These are phyloP conservation scores for Zelostemma sp. DNA, from an alignment of 1,140 invertebrate species.

Conservation along the genomic window DNA sequence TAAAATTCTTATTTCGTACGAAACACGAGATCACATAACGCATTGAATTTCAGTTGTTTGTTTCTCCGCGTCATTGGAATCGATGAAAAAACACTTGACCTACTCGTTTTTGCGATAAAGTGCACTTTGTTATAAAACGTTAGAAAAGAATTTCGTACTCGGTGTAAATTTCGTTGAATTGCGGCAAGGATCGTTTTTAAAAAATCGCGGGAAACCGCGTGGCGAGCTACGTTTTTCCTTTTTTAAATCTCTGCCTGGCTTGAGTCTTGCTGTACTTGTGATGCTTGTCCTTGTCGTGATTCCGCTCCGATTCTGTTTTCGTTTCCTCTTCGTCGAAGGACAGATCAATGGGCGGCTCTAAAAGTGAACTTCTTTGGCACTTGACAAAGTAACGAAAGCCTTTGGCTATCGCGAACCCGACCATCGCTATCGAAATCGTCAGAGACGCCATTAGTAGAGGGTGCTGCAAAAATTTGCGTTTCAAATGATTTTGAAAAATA, in stretches of 20 bases:
- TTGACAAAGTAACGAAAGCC: conserved; percentile 72
- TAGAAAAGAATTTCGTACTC: too few species aligned
- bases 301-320: conserved; percentile 51
- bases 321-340: conserved; percentile 54
- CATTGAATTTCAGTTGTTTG: too few species aligned
- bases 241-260: conserved; percentile 77
- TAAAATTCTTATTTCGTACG: too few species aligned
- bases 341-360: conserved; percentile 72
- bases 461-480: conserved; percentile 65
- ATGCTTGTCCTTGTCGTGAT: conserved; percentile 58
- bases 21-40: too few species aligned
- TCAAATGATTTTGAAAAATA: background rate
- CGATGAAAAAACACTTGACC: too few species aligned
- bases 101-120: too few species aligned
- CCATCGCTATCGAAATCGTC: conserved; percentile 72
- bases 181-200: background rate
- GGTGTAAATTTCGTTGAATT: background rate
- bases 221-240: conserved; percentile 72
- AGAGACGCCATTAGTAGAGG: conserved; percentile 74
- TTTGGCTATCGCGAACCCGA: conserved; percentile 73
- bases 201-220: background rate
- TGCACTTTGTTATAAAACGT: too few species aligned
- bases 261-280: conserved; percentile 78
- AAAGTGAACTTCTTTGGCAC: conserved; percentile 69
- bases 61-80: too few species aligned